Evolutionary conservation across 1,140 invertebrate genomes (phyloP), one percentile per base, ranked within the genome.

Genomic region (Colletes latitarsis): DNA sequence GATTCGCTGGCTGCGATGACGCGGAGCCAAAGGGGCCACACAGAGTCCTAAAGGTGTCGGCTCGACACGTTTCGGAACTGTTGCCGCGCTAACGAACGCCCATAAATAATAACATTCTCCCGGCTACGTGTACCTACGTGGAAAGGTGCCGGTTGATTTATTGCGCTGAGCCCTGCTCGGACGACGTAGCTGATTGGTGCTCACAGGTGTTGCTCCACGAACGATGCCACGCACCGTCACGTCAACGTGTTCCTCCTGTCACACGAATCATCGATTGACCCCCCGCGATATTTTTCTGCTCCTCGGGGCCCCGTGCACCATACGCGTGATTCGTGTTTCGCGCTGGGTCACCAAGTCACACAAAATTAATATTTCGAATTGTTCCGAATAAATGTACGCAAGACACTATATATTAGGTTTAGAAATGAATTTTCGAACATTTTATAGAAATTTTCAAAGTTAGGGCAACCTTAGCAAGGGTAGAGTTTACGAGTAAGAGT

Each of bases 91-190:
- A 90, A 90, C 89, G 89, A 90, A 90, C 84, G 80, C 71, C 83
- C 81, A 90, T 90, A 90, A 90, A 90, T 90, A 90, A 90, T 85
- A 69, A 70, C 75, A 70, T 77, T 74, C 70, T 64, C 17, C 77
- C 55, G 58, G 75, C 67, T 63, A 75, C 49, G 62, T 30, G 30
- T 84, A 81, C 78, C 73, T 83, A 86, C 82, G 86, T 79, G 80
- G 83, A 86, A 84, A 89, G 88, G 87, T 82, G 86, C 76, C 80
- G 77, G 68, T 84, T 91, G 90, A 91, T 91, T 91, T 91, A 91
- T 91, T 83, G 72, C 82, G 67, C 49, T 66, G 75, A 55, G 57
- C 82, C 39, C 49, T 63, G 57, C 63, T 41, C 64, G 64, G 46
- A 88, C 80, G 86, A 82, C 86, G 83, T 75, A 84, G 82, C 83